These are phyloP conservation scores for Apeltes quadracus DNA, from an alignment of 2,113 vertebrate genomes.

Conservation along the genomic window DNA sequence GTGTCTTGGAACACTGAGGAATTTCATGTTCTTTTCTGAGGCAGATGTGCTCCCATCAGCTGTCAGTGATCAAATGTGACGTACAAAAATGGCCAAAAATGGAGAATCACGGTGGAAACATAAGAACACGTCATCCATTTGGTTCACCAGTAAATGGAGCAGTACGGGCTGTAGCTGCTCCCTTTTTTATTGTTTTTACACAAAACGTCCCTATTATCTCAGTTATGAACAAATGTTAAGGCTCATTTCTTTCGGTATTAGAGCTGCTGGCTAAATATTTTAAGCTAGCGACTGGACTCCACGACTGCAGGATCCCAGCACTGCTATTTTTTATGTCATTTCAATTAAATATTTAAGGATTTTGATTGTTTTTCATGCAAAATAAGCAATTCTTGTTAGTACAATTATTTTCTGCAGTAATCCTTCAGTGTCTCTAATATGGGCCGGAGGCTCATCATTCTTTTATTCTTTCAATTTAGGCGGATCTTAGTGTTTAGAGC, in stretches of 20 bases:
- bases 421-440: not conserved
- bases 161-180: not conserved
- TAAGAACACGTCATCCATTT: not conserved
- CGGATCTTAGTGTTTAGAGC: not conserved
- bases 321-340: not conserved
- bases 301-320: not conserved
- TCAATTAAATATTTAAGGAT: not conserved
- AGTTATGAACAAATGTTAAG: not conserved
- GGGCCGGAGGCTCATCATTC: not conserved
- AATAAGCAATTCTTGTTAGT: not conserved
- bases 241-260: not conserved
- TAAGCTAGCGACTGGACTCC: not conserved
- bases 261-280: not conserved
- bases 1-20: not conserved
- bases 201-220: not conserved
- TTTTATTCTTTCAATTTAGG: not conserved
- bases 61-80: not conserved
- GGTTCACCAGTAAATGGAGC: not conserved
- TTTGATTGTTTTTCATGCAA: not conserved
- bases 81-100: not conserved
- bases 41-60: constrained; percentile 7
- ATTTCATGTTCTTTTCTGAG: not conserved
- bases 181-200: not conserved
- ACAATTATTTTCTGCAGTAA: not conserved
- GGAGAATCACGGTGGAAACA: not conserved